Evolutionary conservation across 2,797 vertebrate species (phyloP), one percentile per base, ranked within the genome.

Genomic region (Agapornis canus): DNA sequence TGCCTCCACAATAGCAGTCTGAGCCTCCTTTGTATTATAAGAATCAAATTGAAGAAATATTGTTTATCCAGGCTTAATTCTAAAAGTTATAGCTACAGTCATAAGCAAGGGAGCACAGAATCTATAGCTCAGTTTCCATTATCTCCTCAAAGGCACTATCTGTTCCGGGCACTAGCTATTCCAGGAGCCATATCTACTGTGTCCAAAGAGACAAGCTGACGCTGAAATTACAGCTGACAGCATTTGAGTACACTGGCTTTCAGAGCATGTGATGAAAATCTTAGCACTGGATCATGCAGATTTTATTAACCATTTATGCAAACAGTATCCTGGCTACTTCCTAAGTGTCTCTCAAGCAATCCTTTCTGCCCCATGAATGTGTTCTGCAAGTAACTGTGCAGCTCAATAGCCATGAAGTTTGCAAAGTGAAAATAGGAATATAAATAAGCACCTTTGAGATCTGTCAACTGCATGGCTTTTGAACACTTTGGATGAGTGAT

Each of bases 171-270:
- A 52, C 51, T 29, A 77, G 60, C 47, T 93, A 43, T 96, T 94
- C 95, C 90, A 85, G 90, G 83, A 91, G 76, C 78, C 22, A 0
- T 77, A 82, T 94, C 90, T 91, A 22, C 93, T n/a, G 42, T 66
- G 76, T 21, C 63, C 95, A 54, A 8, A 63, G 84, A 70, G 68
- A 91, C 84, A 80, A 81, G 48, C 78, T 95, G 91, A 43, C 3
- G 2, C 92, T 94, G 90, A 52, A 40, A 61, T 31, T 91, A 91
- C 84, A 83, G 82, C 84, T 95, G 94, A 81, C 89, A 92, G 72
- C 78, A 47, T 79, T 91, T 43, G 64, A 87, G 76, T 47, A 19
- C 25, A 9, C 25, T 75, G 90, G 15, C 83, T 64, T 82, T 82
- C 64, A 35, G 32, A 85, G 32, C 56, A 73, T 32, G 64, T 71